Evolutionary conservation across 1,140 invertebrate species (phyloP).

Genomic region (Eriosoma lanigerum): DNA sequence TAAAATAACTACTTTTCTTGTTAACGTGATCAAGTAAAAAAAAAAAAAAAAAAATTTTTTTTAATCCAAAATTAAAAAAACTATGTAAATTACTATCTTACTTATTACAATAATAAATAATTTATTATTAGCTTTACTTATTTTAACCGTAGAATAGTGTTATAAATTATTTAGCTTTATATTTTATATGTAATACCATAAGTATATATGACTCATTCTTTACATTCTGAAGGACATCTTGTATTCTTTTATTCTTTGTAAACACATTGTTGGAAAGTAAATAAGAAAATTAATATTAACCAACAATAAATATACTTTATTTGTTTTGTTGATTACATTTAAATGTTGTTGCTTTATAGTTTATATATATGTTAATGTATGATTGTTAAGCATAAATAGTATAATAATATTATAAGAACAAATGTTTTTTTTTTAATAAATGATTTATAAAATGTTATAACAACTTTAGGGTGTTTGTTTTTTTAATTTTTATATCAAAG

Average conservation of each 20-base stretch:
- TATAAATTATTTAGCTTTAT: neutral
- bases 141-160: constrained; percentile 9
- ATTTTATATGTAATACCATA: constrained; percentile 13
- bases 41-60: neutral
- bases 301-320: neutral
- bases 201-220: constrained; percentile 25
- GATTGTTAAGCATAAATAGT: neutral
- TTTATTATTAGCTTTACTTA: constrained; percentile 21
- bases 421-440: constrained; percentile 28
- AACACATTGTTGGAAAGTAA: neutral
- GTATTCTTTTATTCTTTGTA: constrained; percentile 24
- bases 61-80: neutral
- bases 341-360: neutral
- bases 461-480: neutral
- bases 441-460: neutral
- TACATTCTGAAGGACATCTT: constrained; percentile 35
- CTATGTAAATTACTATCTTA: neutral
- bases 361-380: neutral
- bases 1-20: neutral
- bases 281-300: neutral
- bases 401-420: constrained; percentile 14
- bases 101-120: neutral
- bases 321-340: neutral
- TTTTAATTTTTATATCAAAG: neutral
- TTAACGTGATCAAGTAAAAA: neutral